Percentiles rank a stretch among this genome's conserved stretches.
Evolutionary conservation across 2,113 vertebrate genomes (phyloP).

Genomic region (Etheostoma spectabile): DNA sequence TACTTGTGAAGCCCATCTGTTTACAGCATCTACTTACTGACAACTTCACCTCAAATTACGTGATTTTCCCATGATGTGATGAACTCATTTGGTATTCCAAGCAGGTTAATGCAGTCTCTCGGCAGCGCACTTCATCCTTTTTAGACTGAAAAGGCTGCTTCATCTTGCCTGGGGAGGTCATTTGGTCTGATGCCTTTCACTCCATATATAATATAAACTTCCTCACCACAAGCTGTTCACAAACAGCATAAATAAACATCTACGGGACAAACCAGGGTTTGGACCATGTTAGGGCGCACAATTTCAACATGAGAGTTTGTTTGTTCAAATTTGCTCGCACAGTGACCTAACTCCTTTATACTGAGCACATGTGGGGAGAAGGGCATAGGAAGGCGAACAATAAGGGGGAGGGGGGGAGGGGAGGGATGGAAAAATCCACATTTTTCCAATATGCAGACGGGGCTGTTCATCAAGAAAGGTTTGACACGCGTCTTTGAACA

Average conservation of each 20-base stretch:
- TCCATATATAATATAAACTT: slow-evolving; percentile 66
- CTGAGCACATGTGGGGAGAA: slow-evolving; percentile 70
- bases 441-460: slow-evolving; percentile 77
- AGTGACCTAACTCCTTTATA: slow-evolving; percentile 73
- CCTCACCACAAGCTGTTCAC: slow-evolving; percentile 55
- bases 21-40: slow-evolving; percentile 13
- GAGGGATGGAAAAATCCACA: slow-evolving; percentile 70
- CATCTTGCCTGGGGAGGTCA: slow-evolving; percentile 43
- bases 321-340: slow-evolving; percentile 74
- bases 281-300: slow-evolving; percentile 55
- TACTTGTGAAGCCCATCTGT: slow-evolving; percentile 4
- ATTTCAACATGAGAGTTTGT: slow-evolving; percentile 71
- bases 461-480: slow-evolving; percentile 61
- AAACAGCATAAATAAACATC: slow-evolving; percentile 74
- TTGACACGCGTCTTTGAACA: slow-evolving; percentile 75
- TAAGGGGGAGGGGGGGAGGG: not conserved
- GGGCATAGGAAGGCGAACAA: slow-evolving; percentile 54
- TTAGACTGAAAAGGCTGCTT: slow-evolving; percentile 1
- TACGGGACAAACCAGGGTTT: slow-evolving; percentile 38
- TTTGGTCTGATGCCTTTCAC: slow-evolving; percentile 71
- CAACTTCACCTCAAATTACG: not conserved
- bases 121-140: slow-evolving; percentile 5
- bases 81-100: not conserved
- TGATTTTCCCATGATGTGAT: slow-evolving; percentile 4
- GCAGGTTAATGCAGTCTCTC: not conserved